Evolutionary conservation across 2,113 vertebrate genomes (phyloP).

Genomic region (Pelusios castaneus): DNA sequence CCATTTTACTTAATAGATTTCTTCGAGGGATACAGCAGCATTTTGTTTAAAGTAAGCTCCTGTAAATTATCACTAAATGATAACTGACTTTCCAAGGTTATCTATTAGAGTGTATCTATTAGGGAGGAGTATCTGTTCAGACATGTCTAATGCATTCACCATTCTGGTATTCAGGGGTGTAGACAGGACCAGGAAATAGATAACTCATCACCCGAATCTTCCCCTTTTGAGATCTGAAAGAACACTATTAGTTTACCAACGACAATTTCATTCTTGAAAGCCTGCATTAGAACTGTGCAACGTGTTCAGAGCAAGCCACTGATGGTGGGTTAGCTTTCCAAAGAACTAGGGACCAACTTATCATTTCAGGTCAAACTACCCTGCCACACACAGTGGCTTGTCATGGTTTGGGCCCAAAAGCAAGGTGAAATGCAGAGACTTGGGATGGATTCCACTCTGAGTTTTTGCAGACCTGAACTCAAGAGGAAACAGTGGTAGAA

Average conservation of each 20-base stretch:
- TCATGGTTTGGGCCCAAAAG: neutral
- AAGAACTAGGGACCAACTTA: neutral
- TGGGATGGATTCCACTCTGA: neutral
- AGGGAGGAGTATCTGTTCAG: neutral
- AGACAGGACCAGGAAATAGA: neutral
- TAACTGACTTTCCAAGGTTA: neutral
- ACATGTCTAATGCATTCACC: neutral
- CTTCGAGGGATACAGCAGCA: neutral
- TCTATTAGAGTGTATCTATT: neutral
- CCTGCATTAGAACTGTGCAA: neutral
- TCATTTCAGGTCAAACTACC: neutral
- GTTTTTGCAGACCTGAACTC: neutral
- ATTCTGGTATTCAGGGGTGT: neutral
- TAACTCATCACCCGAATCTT: neutral
- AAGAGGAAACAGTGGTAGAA: neutral
- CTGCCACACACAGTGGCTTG: neutral
- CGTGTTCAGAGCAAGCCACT: neutral
- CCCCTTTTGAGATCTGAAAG: neutral
- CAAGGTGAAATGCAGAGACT: neutral
- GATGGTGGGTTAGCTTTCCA: neutral
- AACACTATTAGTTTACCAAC: neutral
- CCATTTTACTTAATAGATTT: neutral
- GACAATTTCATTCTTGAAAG: neutral
- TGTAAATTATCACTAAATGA: fast-evolving
- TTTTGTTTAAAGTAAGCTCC: neutral